phyloP scores from a whole-genome alignment of 2,797 vertebrate genomes.

The Glyptemys insculpta region DNA sequence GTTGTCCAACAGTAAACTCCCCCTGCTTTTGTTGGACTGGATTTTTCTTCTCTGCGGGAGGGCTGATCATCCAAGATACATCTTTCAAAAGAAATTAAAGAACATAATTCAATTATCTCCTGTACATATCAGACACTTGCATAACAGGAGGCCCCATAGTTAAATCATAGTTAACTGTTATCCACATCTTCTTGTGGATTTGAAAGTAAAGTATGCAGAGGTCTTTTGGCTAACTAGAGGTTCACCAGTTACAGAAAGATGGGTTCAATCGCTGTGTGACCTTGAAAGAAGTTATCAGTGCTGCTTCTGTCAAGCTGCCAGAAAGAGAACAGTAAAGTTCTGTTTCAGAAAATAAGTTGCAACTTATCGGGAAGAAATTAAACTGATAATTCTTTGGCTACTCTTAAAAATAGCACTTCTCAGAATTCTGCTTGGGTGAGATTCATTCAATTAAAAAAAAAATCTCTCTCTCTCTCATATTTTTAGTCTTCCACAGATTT shows the following conservation, averaged over 20 bases:
- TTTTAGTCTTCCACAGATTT: background rate
- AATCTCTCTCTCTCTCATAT: background rate
- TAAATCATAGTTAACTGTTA: slow-evolving; percentile 23
- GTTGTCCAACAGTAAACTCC: background rate
- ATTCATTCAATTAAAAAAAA: background rate
- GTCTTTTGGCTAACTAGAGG: slow-evolving; percentile 38
- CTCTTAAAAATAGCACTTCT: slow-evolving; percentile 17
- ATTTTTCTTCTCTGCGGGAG: background rate
- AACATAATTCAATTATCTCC: background rate
- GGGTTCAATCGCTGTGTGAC: slow-evolving; percentile 51
- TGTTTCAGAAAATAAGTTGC: slow-evolving; percentile 39
- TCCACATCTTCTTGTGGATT: background rate
- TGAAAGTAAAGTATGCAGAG: slow-evolving; percentile 52
- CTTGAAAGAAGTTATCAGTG: slow-evolving; percentile 33
- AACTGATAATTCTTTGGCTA: background rate
- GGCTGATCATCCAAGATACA: background rate
- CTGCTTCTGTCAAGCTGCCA: background rate
- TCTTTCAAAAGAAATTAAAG: background rate
- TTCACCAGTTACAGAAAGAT: slow-evolving; percentile 58
- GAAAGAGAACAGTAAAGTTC: slow-evolving; percentile 55
- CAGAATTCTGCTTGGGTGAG: background rate
- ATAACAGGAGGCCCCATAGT: background rate
- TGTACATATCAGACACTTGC: background rate
- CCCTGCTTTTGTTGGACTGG: background rate
- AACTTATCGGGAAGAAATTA: slow-evolving; percentile 32